Percentiles rank a stretch among this genome's conserved stretches.
phyloP scores from a whole-genome alignment of 2,888 invertebrate genomes.

The Latrodectus hesperus region DNA sequence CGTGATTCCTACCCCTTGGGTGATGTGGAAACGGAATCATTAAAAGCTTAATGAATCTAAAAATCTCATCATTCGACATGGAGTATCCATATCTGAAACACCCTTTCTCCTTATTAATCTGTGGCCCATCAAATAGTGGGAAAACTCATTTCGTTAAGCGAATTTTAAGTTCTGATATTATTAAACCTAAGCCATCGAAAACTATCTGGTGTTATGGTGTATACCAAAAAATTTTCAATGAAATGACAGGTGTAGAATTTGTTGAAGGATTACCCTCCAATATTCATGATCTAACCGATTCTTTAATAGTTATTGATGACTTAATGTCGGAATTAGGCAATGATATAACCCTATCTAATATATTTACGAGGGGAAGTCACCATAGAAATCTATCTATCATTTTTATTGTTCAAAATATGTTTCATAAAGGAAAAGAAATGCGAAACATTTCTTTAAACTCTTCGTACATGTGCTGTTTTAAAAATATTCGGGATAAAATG shows the following conservation, averaged over 20 bases:
- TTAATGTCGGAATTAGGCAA: background rate
- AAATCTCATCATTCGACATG: too few relatives aligned
- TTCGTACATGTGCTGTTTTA: too few relatives aligned
- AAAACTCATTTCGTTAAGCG: background rate
- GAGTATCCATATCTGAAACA: background rate
- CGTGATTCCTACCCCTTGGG: too few relatives aligned
- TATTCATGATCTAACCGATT: background rate
- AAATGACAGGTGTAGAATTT: slow-evolving; percentile 14
- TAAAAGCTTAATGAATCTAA: too few relatives aligned
- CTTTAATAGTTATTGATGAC: background rate
- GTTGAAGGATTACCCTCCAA: background rate
- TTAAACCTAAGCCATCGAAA: background rate
- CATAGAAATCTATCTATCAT: too few relatives aligned
- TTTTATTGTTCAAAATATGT: too few relatives aligned
- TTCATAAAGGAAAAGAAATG: too few relatives aligned
- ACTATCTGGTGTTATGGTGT: background rate
- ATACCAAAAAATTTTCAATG: background rate
- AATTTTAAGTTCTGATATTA: too few relatives aligned
- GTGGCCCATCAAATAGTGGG: background rate
- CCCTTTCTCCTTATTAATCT: background rate
- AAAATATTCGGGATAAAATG: too few relatives aligned
- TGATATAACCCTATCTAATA: too few relatives aligned
- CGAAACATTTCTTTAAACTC: too few relatives aligned
- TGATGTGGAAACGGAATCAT: too few relatives aligned
- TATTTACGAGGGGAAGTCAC: background rate